These are phyloP conservation scores for Tonatia bakeri DNA, from an alignment of 2,113 vertebrate genomes.

Conservation along the genomic window DNA sequence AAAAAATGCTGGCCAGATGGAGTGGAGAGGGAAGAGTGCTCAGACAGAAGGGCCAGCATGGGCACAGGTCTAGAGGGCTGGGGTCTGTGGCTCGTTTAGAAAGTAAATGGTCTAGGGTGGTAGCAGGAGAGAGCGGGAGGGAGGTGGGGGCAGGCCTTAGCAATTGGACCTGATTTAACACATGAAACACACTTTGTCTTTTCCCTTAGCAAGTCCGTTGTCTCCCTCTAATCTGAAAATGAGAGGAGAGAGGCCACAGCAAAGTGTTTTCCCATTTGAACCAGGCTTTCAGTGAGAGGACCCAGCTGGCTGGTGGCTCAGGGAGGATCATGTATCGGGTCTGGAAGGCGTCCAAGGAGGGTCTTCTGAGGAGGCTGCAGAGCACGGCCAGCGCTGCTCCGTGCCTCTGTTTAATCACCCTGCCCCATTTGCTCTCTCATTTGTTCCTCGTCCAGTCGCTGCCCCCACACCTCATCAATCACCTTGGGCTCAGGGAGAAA, in stretches of 20 bases:
- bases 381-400: not conserved
- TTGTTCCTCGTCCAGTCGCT: not conserved
- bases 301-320: not conserved
- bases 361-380: not conserved
- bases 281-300: not conserved
- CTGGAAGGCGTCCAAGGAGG: not conserved
- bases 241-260: not conserved
- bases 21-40: not conserved
- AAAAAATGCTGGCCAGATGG: not conserved
- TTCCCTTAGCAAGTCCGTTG: not conserved
- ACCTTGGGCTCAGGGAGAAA: not conserved
- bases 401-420: not conserved
- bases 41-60: not conserved
- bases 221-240: conserved; percentile 1
- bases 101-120: too few relatives aligned
- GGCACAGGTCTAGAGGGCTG: not conserved
- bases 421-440: not conserved
- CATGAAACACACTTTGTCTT: not conserved
- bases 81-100: not conserved
- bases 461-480: conserved; percentile 56
- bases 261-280: not conserved
- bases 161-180: not conserved
- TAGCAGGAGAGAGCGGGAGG: not conserved
- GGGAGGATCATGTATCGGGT: not conserved
- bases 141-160: not conserved